Conservation (phyloP, 1,140 invertebrate genomes). For the Schlechtendalia chinensis region DNA sequence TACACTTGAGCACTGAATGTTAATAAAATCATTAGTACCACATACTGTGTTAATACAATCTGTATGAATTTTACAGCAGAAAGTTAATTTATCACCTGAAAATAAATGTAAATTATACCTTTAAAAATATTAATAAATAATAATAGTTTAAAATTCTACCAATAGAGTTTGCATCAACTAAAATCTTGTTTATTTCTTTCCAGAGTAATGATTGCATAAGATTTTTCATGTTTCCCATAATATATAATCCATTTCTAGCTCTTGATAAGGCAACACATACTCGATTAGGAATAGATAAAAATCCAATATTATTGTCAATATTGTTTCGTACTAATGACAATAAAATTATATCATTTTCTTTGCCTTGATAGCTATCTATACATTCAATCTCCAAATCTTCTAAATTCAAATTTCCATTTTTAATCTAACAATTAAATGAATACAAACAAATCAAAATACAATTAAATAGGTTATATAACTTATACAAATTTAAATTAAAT, state of each 20-base stretch:
- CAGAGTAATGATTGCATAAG: conserved; percentile 48
- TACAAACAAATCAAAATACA: background rate
- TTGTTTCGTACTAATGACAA: conserved; percentile 80
- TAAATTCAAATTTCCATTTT: conserved; percentile 1
- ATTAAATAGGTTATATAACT: background rate
- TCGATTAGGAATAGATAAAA: conserved; percentile 66
- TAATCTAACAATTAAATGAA: background rate
- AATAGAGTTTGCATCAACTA: conserved; percentile 31
- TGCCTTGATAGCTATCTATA: conserved; percentile 82
- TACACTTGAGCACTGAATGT: background rate
- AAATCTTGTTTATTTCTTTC: conserved; percentile 37
- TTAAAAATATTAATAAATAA: conserved; percentile 22
- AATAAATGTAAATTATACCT: no score
- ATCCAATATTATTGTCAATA: conserved; percentile 68
- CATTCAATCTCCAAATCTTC: conserved; percentile 36
- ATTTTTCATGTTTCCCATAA: conserved; percentile 59
- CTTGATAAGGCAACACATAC: conserved; percentile 80
- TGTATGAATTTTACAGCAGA: conserved; percentile 10
- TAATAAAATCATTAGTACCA: background rate
- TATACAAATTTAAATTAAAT: background rate
- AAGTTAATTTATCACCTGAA: conserved; percentile 18
- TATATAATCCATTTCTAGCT: conserved; percentile 70
- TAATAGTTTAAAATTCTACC: background rate
- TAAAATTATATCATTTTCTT: conserved; percentile 81
- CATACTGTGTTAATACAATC: conserved; percentile 1